A percentile compares a stretch with the other conserved stretches of the same genome.
phyloP scores from a whole-genome alignment of 2,888 invertebrate genomes.

The Tupiocoris notatus region DNA sequence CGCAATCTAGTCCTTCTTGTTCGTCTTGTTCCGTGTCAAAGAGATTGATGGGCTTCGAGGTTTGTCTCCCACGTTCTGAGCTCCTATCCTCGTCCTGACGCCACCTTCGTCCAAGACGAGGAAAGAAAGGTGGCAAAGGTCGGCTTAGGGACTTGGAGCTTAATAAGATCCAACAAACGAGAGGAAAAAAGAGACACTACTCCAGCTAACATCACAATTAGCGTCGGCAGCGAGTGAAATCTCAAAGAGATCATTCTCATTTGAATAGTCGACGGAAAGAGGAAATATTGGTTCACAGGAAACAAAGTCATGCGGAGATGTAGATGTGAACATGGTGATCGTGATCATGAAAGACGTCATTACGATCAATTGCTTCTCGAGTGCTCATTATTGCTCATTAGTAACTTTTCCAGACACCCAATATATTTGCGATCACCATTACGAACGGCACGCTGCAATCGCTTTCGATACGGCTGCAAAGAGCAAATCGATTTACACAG shows the following conservation, averaged over 20 bases:
- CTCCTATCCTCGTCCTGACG: background rate
- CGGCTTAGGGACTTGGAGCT: constrained; percentile 3
- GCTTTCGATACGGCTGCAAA: too few relatives aligned
- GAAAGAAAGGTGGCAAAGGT: constrained; percentile 33
- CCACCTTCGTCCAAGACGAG: background rate
- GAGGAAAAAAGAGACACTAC: constrained; percentile 10
- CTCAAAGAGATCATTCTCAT: background rate
- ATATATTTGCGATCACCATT: too few relatives aligned
- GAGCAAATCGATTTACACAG: too few relatives aligned
- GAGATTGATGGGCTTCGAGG: constrained; percentile 30
- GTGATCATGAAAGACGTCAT: too few relatives aligned
- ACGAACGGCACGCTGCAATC: too few relatives aligned
- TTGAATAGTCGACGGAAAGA: background rate
- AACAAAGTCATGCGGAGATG: too few relatives aligned
- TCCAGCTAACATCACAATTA: constrained; percentile 33
- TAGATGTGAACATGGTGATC: too few relatives aligned
- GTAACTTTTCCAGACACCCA: too few relatives aligned
- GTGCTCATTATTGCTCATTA: too few relatives aligned
- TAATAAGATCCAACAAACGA: constrained; percentile 9
- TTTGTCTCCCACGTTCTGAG: constrained; percentile 34
- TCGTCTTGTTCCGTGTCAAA: constrained; percentile 4
- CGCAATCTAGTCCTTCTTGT: background rate
- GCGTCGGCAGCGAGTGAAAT: constrained; percentile 19
- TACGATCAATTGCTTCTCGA: too few relatives aligned
- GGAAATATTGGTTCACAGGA: too few relatives aligned